Evolutionary conservation across 2,888 invertebrate species (phyloP).

Genomic region (Agonopterix subpropinquella): DNA sequence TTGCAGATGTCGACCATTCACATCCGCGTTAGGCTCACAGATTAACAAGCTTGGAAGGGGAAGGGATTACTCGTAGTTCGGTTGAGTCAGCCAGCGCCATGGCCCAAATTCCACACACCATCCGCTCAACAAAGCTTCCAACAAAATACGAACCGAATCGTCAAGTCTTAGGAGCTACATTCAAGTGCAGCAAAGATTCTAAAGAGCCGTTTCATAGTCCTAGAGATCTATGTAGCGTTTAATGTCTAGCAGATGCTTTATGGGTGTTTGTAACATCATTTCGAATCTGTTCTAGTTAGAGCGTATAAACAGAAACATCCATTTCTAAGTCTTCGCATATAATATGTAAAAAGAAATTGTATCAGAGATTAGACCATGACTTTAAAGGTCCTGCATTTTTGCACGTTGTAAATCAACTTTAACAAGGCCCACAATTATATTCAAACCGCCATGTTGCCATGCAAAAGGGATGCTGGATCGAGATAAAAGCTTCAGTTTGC

Average conservation of each 20-base stretch:
- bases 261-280: conserved; percentile 19
- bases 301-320: not conserved
- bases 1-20: conserved; percentile 16
- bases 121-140: conserved; percentile 34
- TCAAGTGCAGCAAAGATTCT: conserved; percentile 21
- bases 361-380: no score
- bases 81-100: conserved; percentile 62
- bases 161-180: conserved; percentile 24
- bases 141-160: conserved; percentile 35
- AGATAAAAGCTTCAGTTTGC: conserved; percentile 16
- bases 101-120: conserved; percentile 66
- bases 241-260: conserved; percentile 56
- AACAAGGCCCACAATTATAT: conserved; percentile 11
- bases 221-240: conserved; percentile 37
- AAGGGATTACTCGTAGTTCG: conserved; percentile 58
- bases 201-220: conserved; percentile 50
- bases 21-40: conserved; percentile 32
- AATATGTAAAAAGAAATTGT: no score
- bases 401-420: conserved; percentile 9
- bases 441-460: conserved; percentile 22
- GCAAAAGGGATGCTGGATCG: conserved; percentile 23
- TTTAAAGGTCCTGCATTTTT: no score
- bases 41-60: conserved; percentile 34
- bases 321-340: no score
- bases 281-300: conserved; percentile 15